phyloP scores from a whole-genome alignment of 1,140 invertebrate genomes.

The Drosophila pseudoananassae region DNA sequence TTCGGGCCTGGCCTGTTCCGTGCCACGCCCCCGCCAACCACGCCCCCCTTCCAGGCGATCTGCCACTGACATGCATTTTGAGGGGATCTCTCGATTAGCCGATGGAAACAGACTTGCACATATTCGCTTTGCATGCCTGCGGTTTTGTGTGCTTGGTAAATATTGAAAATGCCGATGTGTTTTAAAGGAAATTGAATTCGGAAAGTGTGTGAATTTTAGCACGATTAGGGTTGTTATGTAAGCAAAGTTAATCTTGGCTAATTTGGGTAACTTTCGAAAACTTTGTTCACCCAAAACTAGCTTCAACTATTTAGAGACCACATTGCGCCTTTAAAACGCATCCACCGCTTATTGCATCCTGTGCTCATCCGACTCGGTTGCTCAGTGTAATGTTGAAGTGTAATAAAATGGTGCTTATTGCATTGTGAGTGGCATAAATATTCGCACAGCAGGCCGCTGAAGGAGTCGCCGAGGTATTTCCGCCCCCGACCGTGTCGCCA shows the following conservation, averaged over 20 bases:
- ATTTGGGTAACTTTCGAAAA: not conserved
- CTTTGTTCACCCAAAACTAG: not conserved
- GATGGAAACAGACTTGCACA: not conserved
- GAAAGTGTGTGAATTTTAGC: slow-evolving; percentile 44
- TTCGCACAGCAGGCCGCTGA: slow-evolving; percentile 16
- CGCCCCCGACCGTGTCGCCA: slow-evolving; percentile 3
- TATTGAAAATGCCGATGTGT: slow-evolving; percentile 49
- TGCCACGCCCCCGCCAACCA: not conserved
- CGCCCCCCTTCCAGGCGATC: not conserved
- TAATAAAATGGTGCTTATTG: slow-evolving; percentile 71
- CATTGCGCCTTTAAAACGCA: not conserved
- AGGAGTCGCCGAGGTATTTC: slow-evolving; percentile 1
- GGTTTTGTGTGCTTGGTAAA: slow-evolving; percentile 50
- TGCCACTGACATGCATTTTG: slow-evolving; percentile 41
- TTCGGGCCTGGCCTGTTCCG: slow-evolving; percentile 8
- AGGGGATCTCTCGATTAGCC: slow-evolving; percentile 37
- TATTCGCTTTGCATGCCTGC: slow-evolving; percentile 34
- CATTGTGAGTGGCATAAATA: slow-evolving; percentile 58
- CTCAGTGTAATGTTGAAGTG: slow-evolving; percentile 49
- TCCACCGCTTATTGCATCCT: slow-evolving; percentile 10
- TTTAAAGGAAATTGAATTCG: slow-evolving; percentile 61
- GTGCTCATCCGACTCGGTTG: slow-evolving; percentile 23
- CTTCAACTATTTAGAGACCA: not conserved
- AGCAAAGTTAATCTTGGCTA: too few relatives aligned
- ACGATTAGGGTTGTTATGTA: not conserved